These are phyloP conservation scores for Delia radicum DNA, from an alignment of 1,140 invertebrate genomes.

Conservation along the genomic window DNA sequence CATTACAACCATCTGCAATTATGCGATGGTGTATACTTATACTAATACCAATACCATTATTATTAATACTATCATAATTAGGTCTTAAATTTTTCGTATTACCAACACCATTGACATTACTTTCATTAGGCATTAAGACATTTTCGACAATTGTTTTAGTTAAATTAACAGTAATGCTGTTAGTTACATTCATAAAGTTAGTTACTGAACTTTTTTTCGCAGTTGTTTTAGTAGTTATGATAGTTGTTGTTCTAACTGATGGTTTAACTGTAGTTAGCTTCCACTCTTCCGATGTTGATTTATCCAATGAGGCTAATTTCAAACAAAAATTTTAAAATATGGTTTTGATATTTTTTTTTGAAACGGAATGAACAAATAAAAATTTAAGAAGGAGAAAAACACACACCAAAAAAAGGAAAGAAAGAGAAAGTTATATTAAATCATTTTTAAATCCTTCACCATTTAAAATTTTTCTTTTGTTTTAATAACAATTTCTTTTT, in stretches of 20 bases:
- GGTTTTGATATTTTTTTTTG: background rate
- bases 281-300: background rate
- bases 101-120: conserved; percentile 6
- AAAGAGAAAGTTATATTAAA: background rate
- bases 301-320: conserved; percentile 6
- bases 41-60: background rate
- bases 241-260: background rate
- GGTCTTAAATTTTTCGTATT: background rate
- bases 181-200: conserved; percentile 28
- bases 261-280: background rate
- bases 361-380: background rate
- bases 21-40: background rate
- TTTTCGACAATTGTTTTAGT: background rate
- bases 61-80: background rate
- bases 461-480: background rate
- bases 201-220: conserved; percentile 28
- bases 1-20: background rate
- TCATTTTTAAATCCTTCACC: background rate
- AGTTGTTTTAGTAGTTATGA: conserved; percentile 13
- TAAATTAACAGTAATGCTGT: conserved; percentile 17
- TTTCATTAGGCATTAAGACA: background rate
- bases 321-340: background rate
- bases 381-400: background rate
- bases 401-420: background rate
- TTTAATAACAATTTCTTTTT: background rate